Percentiles rank a stretch among this genome's conserved stretches.
These are phyloP conservation scores for Lepidostoma basale DNA, from an alignment of 1,140 invertebrate genomes.

Conservation along the genomic window DNA sequence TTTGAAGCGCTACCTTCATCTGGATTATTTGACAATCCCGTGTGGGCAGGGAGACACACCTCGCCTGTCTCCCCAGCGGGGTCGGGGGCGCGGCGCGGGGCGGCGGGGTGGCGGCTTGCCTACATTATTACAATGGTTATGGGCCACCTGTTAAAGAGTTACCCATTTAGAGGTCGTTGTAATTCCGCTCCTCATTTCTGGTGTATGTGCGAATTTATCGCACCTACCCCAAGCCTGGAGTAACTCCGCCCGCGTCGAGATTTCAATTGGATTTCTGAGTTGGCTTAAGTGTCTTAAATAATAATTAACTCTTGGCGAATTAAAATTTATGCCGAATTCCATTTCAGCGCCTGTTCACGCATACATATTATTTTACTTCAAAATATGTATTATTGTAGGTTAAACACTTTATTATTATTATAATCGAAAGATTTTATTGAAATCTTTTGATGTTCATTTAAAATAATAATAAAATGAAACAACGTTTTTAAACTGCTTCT, in stretches of 20 bases:
- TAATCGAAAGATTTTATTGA: too few relatives aligned
- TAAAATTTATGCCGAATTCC: constrained; percentile 4
- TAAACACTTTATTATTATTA: too few relatives aligned
- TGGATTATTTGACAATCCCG: constrained; percentile 10
- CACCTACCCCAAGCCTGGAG: constrained; percentile 9
- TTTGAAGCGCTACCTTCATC: too few relatives aligned
- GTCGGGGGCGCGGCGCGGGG: not conserved
- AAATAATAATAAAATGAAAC: too few relatives aligned
- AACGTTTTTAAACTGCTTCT: too few relatives aligned
- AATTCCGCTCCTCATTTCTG: constrained; percentile 25
- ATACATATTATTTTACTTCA: too few relatives aligned
- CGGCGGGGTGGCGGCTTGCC: not conserved
- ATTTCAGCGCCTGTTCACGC: too few relatives aligned
- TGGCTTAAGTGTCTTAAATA: constrained; percentile 19
- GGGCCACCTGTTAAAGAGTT: constrained; percentile 38
- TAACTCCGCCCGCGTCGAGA: constrained; percentile 15
- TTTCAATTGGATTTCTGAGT: constrained; percentile 25
- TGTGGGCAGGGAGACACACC: not conserved
- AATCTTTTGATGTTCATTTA: too few relatives aligned
- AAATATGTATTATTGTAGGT: too few relatives aligned
- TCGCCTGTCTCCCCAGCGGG: not conserved
- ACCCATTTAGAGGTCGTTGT: constrained; percentile 17
- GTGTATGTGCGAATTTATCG: constrained; percentile 28
- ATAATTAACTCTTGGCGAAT: constrained; percentile 14
- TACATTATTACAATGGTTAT: constrained; percentile 42